phyloP scores from a whole-genome alignment of 2,888 invertebrate species.

The Drosophila percnosoma region DNA sequence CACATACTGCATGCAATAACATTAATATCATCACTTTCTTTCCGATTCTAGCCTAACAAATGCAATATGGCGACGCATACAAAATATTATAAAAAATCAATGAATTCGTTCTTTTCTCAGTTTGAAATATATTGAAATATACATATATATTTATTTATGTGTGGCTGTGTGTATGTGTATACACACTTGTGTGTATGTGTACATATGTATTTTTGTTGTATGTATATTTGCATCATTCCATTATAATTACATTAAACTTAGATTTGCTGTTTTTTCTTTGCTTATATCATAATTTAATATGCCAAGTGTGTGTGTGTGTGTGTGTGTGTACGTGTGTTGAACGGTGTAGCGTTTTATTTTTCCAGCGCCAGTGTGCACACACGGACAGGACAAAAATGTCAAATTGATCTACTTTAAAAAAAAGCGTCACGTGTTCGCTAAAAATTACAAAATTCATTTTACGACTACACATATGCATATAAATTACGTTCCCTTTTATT shows the following conservation, averaged over 20 bases:
- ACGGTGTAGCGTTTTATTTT: constrained; percentile 11
- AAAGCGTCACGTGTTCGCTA: constrained; percentile 38
- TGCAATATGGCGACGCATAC: background rate
- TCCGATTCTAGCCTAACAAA: background rate
- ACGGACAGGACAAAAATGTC: constrained; percentile 29
- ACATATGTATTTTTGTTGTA: constrained; percentile 39
- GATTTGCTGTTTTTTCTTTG: constrained; percentile 41
- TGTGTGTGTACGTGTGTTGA: constrained; percentile 24
- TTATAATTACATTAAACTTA: constrained; percentile 55
- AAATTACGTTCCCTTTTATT: constrained; percentile 2
- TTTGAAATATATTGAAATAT: constrained; percentile 41
- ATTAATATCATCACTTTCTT: background rate
- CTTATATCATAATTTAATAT: constrained; percentile 74
- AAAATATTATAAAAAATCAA: constrained; percentile 1
- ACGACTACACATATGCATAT: constrained; percentile 17
- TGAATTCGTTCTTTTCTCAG: constrained; percentile 23
- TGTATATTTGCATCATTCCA: constrained; percentile 63
- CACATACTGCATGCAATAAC: background rate
- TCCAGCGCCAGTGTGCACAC: constrained; percentile 21
- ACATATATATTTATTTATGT: constrained; percentile 24
- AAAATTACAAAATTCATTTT: constrained; percentile 30
- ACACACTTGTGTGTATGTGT: constrained; percentile 14
- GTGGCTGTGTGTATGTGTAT: background rate
- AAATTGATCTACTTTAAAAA: constrained; percentile 49
- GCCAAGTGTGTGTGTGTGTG: constrained; percentile 60